phyloP scores from a whole-genome alignment of 2,888 invertebrate species.

The Clanis bilineata region DNA sequence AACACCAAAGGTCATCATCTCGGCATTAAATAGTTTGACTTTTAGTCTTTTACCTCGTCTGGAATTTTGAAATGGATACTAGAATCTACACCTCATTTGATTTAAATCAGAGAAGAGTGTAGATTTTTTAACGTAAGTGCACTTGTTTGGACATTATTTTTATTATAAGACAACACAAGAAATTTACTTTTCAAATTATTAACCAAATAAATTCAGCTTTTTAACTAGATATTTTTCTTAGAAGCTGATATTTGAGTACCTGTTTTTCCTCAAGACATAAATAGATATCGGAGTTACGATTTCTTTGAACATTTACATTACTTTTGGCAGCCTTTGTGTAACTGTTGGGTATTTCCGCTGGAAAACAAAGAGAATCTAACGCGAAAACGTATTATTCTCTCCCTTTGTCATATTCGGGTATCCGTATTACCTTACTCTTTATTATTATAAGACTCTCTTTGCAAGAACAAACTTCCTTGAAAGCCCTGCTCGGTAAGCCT shows the following conservation, averaged over 20 bases:
- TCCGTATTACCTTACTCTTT: not conserved
- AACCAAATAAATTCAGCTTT: too few species aligned
- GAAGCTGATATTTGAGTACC: too few species aligned
- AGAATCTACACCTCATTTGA: too few species aligned
- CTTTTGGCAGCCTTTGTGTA: not conserved
- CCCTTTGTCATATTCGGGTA: not conserved
- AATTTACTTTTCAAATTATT: too few species aligned
- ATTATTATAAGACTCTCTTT: not conserved
- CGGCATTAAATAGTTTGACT: not conserved
- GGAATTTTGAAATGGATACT: not conserved
- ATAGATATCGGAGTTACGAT: too few species aligned
- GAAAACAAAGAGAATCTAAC: not conserved
- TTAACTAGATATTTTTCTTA: too few species aligned
- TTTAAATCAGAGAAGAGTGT: too few species aligned
- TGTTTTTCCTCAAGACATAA: not conserved
- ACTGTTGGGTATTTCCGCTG: not conserved
- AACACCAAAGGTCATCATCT: not conserved
- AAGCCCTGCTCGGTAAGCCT: not conserved
- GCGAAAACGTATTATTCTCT: not conserved
- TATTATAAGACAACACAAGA: too few species aligned
- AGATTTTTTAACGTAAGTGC: too few species aligned
- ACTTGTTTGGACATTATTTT: too few species aligned
- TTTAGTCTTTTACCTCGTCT: not conserved
- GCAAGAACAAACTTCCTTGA: not conserved
- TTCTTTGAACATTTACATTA: not conserved